Base-by-base conservation (phyloP, 2,113 vertebrate genomes). In the Notarius lentiginosus region DNA sequence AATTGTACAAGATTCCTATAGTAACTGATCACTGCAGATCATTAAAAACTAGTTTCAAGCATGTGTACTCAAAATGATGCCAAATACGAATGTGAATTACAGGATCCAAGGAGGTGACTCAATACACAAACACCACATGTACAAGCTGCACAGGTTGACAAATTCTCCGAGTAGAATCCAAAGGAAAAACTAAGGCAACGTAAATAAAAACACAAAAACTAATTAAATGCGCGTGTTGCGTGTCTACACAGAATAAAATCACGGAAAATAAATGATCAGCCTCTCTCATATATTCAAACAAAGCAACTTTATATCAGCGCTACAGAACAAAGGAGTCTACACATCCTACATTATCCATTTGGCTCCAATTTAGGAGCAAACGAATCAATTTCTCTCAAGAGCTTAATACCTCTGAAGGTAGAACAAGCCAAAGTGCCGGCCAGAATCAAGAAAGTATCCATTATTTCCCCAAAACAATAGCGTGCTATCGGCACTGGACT, bases 401-500 rank as follows among this genome's bases (percentile, higher is more conserved):
- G 83, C 85, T 88, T 87, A 87, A 85, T 87, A 87, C 65, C 18
- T 82, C 53, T 47, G 72, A 85, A 88, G 88, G 55, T 85, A 88
- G 81, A 87, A 86, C 89, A 86, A 75, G 86, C 87, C 63, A 30
- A 82, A 85, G 77, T 82, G 85, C 83, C 58, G 79, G 47, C 80
- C 79, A 85, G 86, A 89, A 82, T 86, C 79, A 85, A 85, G 87
- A 89, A 89, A 89, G 86, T 84, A 88, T 90, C 86, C 73, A 87
- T 89, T 88, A 88, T 86, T 89, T 87, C 72, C 87, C 86, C 79
- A 87, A 90, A 89, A 89, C 88, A 90, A 90, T 90, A 83, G 86
- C 15, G 1, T 73, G 70, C 86, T 87, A 90, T 87, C 83, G 88
- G 90, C 88, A 70, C 84, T 18, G 41, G 84, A 81, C 86, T 85